Evolutionary conservation across 2,888 invertebrate genomes (phyloP).

Genomic region (Acleris laterana): DNA sequence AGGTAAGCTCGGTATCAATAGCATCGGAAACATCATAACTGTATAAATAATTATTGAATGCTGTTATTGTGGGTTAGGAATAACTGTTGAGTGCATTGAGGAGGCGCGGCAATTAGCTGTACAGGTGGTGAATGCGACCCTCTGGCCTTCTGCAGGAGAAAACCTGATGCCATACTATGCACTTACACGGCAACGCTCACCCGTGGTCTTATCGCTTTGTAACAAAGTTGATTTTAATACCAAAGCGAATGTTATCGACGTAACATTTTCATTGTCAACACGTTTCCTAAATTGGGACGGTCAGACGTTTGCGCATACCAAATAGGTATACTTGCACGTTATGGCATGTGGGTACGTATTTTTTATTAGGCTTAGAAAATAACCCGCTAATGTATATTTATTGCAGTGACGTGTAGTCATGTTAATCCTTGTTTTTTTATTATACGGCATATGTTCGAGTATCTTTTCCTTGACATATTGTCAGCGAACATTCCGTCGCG

Average conservation of each 20-base stretch:
- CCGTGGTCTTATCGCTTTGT: background rate
- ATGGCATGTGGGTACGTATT: too few species aligned
- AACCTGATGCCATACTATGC: conserved; percentile 32
- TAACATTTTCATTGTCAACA: conserved; percentile 63
- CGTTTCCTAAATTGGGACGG: conserved; percentile 57
- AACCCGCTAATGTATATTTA: background rate
- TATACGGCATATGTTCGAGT: conserved; percentile 50
- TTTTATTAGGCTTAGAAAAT: too few species aligned
- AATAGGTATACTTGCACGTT: too few species aligned
- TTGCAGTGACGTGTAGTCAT: background rate
- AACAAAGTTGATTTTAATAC: background rate
- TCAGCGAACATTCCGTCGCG: conserved; percentile 44
- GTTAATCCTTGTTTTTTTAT: conserved; percentile 43
- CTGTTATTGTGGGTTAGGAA: conserved; percentile 62
- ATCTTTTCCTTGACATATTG: conserved; percentile 58
- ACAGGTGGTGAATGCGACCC: conserved; percentile 78
- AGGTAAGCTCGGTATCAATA: conserved; percentile 40
- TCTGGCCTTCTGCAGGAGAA: conserved; percentile 58
- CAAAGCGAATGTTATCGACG: background rate
- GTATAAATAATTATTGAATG: conserved; percentile 57
- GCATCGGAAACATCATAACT: conserved; percentile 52
- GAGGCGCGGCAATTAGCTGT: conserved; percentile 78
- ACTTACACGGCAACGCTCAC: background rate
- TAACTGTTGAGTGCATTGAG: conserved; percentile 68
- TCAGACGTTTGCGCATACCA: too few species aligned